Conservation (phyloP, 2,113 vertebrate species). For the Chloebia gouldiae region DNA sequence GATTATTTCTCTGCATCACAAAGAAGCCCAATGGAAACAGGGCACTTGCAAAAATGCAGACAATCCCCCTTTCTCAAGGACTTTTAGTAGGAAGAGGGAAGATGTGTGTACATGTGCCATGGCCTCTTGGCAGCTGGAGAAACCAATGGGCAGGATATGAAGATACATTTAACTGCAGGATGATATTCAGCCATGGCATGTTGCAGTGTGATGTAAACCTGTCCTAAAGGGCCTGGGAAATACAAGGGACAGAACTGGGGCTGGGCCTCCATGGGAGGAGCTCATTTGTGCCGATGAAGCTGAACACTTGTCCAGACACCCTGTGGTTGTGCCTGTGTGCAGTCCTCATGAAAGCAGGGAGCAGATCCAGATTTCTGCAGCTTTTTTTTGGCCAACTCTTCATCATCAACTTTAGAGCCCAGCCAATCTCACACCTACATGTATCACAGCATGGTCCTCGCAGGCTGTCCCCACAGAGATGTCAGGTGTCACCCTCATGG, state of each 20-base stretch:
- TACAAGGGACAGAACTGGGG: not conserved
- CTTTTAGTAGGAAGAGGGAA: not conserved
- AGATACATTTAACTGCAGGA: not conserved
- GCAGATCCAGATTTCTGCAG: not conserved
- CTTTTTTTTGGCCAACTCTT: not conserved
- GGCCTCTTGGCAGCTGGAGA: not conserved
- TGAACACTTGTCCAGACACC: not conserved
- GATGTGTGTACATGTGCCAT: not conserved
- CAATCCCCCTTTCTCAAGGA: not conserved
- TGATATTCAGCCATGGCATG: not conserved
- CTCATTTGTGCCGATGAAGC: not conserved
- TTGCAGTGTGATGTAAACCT: not conserved
- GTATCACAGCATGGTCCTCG: rapidly evolving
- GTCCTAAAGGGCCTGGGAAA: not conserved
- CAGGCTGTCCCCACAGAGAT: not conserved
- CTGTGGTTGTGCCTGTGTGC: not conserved
- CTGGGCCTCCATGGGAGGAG: not conserved
- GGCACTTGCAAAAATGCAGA: not conserved
- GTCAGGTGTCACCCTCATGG: not conserved
- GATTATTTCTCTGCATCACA: not conserved
- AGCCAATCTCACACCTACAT: not conserved
- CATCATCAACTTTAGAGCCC: not conserved
- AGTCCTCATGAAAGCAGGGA: not conserved
- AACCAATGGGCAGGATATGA: not conserved
- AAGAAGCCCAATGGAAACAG: not conserved